phyloP scores from a whole-genome alignment of 2,888 invertebrate genomes.

The Callosobruchus maculatus region DNA sequence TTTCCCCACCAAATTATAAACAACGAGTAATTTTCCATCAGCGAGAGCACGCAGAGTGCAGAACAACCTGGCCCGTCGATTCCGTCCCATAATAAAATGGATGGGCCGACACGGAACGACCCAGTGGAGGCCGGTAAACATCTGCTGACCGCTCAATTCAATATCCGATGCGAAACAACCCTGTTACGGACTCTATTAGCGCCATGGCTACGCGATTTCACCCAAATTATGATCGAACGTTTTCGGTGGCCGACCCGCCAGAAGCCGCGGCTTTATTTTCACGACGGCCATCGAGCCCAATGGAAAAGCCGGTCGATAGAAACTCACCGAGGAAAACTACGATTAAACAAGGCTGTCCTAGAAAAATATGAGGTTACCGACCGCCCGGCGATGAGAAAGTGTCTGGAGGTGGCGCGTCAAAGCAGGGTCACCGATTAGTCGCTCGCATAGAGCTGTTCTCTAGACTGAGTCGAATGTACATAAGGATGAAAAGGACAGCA shows the following conservation, averaged over 20 bases:
- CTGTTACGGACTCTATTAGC: not conserved
- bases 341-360: no score
- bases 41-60: no score
- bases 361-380: no score
- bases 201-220: not conserved
- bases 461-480: no score
- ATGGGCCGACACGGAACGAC: not conserved
- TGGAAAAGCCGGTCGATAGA: not conserved
- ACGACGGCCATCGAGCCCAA: not conserved
- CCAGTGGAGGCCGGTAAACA: conserved; percentile 19
- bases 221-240: not conserved
- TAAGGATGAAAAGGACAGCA: no score
- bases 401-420: no score
- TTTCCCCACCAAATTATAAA: no score
- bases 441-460: no score
- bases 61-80: not conserved
- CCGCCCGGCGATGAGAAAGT: no score
- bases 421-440: no score
- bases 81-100: conserved; percentile 12
- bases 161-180: conserved; percentile 22
- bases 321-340: no score
- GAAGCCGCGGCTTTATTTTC: not conserved
- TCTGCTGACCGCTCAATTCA: conserved; percentile 30
- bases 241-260: not conserved
- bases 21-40: no score